Percentiles rank a stretch among this genome's conserved stretches.
phyloP scores from a whole-genome alignment of 2,797 vertebrate genomes.

The Sandelia bainsii region DNA sequence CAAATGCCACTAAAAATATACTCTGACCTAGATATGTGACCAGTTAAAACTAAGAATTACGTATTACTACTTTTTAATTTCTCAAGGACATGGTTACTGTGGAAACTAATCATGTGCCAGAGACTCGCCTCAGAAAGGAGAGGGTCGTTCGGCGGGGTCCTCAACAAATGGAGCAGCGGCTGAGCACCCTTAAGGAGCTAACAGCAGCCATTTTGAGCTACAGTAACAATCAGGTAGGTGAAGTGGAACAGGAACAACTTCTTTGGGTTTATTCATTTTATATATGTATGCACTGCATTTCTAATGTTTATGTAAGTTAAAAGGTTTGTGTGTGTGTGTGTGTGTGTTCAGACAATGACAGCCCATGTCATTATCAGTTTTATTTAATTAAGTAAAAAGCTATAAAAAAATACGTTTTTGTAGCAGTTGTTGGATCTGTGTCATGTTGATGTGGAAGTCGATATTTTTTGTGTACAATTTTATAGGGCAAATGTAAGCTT shows the following conservation, averaged over 20 bases:
- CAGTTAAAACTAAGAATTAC: neutral
- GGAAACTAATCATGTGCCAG: conserved; percentile 48
- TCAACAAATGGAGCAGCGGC: conserved; percentile 60
- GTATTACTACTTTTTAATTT: neutral
- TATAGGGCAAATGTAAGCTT: too few species aligned
- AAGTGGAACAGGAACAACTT: conserved; percentile 39
- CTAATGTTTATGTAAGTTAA: neutral
- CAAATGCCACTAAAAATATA: too few species aligned
- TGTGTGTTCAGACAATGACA: too few species aligned
- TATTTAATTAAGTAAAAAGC: too few species aligned
- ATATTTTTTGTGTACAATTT: too few species aligned
- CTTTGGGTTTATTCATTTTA: neutral
- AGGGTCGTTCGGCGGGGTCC: conserved; percentile 36
- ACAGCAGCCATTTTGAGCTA: conserved; percentile 78
- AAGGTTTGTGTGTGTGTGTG: too few species aligned
- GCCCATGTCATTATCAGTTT: too few species aligned
- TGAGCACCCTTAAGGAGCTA: conserved; percentile 77
- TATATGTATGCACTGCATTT: neutral
- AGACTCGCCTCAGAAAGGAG: conserved; percentile 55
- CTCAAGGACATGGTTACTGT: conserved; percentile 77
- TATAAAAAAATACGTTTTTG: too few species aligned
- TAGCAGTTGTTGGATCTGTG: too few species aligned
- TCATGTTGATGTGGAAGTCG: too few species aligned
- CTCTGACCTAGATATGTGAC: too few species aligned
- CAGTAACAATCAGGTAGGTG: conserved; percentile 77